Evolutionary conservation across 1,140 invertebrate genomes (phyloP), one percentile per base, ranked within the genome.

Genomic region (Pseudoatta argentina): DNA sequence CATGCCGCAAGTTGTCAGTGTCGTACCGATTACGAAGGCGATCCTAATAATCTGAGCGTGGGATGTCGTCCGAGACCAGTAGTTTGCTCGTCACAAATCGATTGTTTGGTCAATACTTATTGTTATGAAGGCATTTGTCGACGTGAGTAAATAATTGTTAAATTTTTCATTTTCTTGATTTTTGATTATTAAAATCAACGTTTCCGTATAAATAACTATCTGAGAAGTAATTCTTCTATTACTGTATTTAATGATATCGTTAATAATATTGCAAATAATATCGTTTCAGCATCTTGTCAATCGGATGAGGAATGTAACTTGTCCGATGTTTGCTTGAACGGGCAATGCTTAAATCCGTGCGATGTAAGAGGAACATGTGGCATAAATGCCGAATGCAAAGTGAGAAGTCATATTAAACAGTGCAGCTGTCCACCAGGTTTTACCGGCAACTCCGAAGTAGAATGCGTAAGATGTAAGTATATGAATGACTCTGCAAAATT

Each of bases 321-420:
- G 10, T 96, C 96, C 3, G 98, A 99, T 93, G 96, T 97, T 88
- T 99, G 98, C 92, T 94, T 97, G 21, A 96, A 97, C 91, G 97
- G 97, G 0, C 97, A 98, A 94, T 99, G 98, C 93, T 94, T 97
- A 55, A 97, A 98, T 95, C 97, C 98, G n/a, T 99, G 98, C 93
- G 96, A 96, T 79, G 94, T 97, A 89, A 96, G 96, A 88, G 96
- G 96, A 85, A 96, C 98, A 1, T 99, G 98, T 95, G 98, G 98
- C n/a, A 96, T 98, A 83, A 99, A 99, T 94, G 97, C 98, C n/a
- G 93, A 97, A 72, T 99, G 98, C 92, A 95, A 96, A 59, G 96
- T 97, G n/a, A 94, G 95, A 24, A 97, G 97, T 93, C 98, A 98
- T 92, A 95, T 97, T 2, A 97, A 98, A 92, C 96, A 97, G 91